A percentile compares a stretch with the other conserved stretches of the same genome.
These are phyloP conservation scores for Microcebus ravelobensis DNA, from an alignment of 2,113 vertebrate genomes.

Conservation along the genomic window DNA sequence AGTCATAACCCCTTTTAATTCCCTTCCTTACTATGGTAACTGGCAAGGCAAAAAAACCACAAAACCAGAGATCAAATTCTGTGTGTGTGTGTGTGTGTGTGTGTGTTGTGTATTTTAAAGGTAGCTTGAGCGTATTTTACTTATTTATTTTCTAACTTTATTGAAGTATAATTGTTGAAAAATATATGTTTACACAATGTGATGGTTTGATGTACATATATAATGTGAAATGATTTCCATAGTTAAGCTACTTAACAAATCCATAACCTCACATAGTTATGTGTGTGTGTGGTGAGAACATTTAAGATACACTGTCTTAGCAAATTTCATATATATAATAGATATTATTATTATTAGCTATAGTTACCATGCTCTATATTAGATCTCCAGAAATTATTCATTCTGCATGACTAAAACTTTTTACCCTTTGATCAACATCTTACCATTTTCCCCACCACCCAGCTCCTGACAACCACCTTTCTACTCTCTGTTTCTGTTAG, in stretches of 20 bases:
- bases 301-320: neutral
- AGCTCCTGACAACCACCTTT: neutral
- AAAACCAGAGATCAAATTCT: neutral
- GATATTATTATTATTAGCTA: neutral
- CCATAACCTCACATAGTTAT: neutral
- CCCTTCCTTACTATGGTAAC: neutral
- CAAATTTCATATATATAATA: neutral
- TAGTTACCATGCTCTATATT: too few relatives aligned
- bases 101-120: neutral
- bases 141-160: neutral
- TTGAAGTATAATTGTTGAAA: neutral
- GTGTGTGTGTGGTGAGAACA: neutral
- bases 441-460: neutral
- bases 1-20: constrained; percentile 49
- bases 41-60: neutral
- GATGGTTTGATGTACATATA: neutral
- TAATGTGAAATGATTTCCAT: neutral
- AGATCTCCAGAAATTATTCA: neutral
- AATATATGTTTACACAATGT: neutral
- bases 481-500: neutral
- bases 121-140: neutral
- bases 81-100: neutral
- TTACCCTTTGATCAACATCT: neutral
- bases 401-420: neutral
- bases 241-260: neutral